phyloP scores from a whole-genome alignment of 2,113 vertebrate species.

The Cephalophus harveyi region DNA sequence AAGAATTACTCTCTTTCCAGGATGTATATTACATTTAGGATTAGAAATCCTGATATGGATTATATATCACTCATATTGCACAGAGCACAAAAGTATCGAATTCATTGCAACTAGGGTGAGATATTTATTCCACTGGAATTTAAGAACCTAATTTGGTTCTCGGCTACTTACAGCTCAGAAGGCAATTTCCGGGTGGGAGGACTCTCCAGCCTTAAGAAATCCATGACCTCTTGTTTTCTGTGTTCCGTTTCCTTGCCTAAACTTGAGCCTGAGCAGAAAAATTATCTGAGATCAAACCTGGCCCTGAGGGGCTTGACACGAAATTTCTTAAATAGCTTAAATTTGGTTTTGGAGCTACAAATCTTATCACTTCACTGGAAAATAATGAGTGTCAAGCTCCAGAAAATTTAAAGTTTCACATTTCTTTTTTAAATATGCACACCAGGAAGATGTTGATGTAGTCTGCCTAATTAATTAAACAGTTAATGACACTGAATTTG shows the following conservation, averaged over 20 bases:
- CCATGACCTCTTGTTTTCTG: background rate
- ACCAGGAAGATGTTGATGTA: background rate
- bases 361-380: constrained; percentile 9
- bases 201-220: background rate
- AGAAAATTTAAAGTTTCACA: background rate
- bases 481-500: constrained; percentile 19
- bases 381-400: background rate
- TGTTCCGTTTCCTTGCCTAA: background rate
- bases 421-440: constrained; percentile 18
- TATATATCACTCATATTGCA: constrained; percentile 64
- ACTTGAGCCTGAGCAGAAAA: background rate
- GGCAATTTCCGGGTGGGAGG: constrained; percentile 56
- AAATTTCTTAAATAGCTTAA: constrained; percentile 37
- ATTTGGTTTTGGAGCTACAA: constrained; percentile 29
- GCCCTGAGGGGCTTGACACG: background rate
- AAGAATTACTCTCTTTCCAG: constrained; percentile 66
- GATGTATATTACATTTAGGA: constrained; percentile 59
- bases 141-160: constrained; percentile 55
- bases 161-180: constrained; percentile 38
- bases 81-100: constrained; percentile 48
- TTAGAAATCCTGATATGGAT: constrained; percentile 56
- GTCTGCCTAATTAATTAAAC: constrained; percentile 21
- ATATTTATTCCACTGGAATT: constrained; percentile 54
- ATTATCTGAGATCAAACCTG: constrained; percentile 17
- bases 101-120: constrained; percentile 48